A percentile compares a stretch with the other conserved stretches of the same genome.
Conservation (phyloP, 2,113 vertebrate species). For the Eretmochelys imbricata region DNA sequence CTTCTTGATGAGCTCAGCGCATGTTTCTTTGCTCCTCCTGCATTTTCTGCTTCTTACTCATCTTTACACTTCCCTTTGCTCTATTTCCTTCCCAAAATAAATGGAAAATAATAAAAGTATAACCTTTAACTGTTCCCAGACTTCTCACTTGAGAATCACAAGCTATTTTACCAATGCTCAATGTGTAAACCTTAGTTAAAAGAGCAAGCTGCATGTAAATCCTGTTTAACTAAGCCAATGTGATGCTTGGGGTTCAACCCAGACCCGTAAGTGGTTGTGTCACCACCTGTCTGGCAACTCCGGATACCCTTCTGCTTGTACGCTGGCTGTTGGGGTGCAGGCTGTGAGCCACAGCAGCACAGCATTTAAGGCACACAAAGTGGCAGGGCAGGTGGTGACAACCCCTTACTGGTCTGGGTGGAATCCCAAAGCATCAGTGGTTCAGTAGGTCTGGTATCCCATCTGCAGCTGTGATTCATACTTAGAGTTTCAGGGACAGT, state of each 20-base stretch:
- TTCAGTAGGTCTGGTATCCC: not conserved
- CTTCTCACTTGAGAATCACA: not conserved
- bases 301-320: not conserved
- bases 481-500: not conserved
- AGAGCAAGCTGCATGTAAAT: not conserved
- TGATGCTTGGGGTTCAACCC: not conserved
- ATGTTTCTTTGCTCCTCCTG: not conserved
- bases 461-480: not conserved
- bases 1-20: not conserved
- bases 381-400: not conserved
- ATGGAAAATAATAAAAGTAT: not conserved
- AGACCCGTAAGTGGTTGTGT: not conserved
- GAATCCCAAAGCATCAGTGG: not conserved
- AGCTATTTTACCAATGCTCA: not conserved
- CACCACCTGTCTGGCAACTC: not conserved
- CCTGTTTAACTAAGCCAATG: not conserved
- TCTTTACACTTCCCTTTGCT: not conserved
- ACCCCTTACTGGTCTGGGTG: not conserved
- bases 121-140: not conserved
- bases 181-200: not conserved
- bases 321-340: not conserved
- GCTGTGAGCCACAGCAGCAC: not conserved
- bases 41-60: not conserved
- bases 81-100: not conserved
- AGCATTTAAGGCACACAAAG: not conserved